Evolutionary conservation across 2,888 invertebrate species (phyloP), one percentile per base, ranked within the genome.

Genomic region (Himalopsyche tibetana): DNA sequence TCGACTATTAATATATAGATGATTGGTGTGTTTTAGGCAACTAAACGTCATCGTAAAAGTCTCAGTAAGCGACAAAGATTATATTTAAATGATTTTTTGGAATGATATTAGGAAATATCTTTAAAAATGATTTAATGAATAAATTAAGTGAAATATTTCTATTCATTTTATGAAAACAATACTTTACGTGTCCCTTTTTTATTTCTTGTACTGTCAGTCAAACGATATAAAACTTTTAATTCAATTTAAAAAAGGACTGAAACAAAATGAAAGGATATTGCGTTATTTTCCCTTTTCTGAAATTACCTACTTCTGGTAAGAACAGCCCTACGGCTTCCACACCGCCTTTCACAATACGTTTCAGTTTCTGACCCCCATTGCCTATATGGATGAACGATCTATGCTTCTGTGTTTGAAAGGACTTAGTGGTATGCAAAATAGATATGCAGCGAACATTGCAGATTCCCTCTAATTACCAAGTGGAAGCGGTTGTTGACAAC

Each of bases 381-480:
- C 15, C 19, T 19, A 63, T 63, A 63, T 19, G 28, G n/a, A 19
- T 19, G 11, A 63, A 63, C 63, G 9, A 28, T 19, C 9, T 4
- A 63, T n/a, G 28, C 63, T 19, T 19, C 51, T 51, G 63, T 63
- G 28, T 19, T 28, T 28, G 19, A 19, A 19, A 63, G 28, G 6
- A 63, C 63, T 63, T 63, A 63, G 63, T 63, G 63, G 63, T 63
- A 63, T 63, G 19, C 63, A 63, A 63, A 63, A 63, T 19, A 19
- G n/a, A 63, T 63, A 63, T 63, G 63, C 28, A 63, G 63, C 63
- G 63, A 63, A 19, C 63, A 19, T 63, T 6, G 63, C 8, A 9
- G 28, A 63, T 63, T 63, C 63, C 63, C 63, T 63, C 63, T 63
- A 19, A 63, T 63, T 63, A 63, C 63, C 63, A 63, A 63, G 63